Percentiles rank a stretch among this genome's conserved stretches.
These are phyloP conservation scores for Xiphophorus maculatus DNA, from an alignment of 2,113 vertebrate genomes.

Conservation along the genomic window DNA sequence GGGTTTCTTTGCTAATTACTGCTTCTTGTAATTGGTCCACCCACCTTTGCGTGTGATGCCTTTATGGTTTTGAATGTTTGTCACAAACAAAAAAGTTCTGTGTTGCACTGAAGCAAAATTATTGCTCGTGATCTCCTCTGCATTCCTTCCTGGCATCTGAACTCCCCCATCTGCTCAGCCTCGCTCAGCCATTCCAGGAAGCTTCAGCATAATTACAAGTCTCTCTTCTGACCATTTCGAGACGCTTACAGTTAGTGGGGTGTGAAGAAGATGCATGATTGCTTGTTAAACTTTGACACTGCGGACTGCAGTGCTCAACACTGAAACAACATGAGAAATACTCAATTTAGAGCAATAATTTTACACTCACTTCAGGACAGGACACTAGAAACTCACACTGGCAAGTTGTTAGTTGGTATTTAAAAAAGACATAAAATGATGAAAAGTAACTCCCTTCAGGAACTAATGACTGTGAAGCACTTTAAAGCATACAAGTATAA, in stretches of 20 bases:
- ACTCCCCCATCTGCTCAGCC: constrained; percentile 16
- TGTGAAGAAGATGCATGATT: constrained; percentile 53
- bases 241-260: constrained; percentile 35
- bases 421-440: not conserved
- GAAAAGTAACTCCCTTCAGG: not conserved
- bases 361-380: constrained; percentile 11
- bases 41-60: not conserved
- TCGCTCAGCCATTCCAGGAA: constrained; percentile 33
- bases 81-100: not conserved
- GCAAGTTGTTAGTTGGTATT: not conserved
- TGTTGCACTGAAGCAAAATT: not conserved
- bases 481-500: not conserved
- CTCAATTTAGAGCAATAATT: constrained; percentile 10
- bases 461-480: no score
- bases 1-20: no score
- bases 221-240: constrained; percentile 41
- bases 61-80: not conserved
- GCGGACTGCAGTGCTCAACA: constrained; percentile 18
- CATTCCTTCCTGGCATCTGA: constrained; percentile 17
- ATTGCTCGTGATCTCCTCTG: constrained; percentile 4
- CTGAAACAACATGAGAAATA: constrained; percentile 35
- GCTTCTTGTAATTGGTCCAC: no score
- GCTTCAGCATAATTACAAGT: constrained; percentile 46
- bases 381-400: not conserved
- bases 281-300: constrained; percentile 49